phyloP scores from a whole-genome alignment of 2,113 vertebrate genomes.

The Nesoenas mayeri region DNA sequence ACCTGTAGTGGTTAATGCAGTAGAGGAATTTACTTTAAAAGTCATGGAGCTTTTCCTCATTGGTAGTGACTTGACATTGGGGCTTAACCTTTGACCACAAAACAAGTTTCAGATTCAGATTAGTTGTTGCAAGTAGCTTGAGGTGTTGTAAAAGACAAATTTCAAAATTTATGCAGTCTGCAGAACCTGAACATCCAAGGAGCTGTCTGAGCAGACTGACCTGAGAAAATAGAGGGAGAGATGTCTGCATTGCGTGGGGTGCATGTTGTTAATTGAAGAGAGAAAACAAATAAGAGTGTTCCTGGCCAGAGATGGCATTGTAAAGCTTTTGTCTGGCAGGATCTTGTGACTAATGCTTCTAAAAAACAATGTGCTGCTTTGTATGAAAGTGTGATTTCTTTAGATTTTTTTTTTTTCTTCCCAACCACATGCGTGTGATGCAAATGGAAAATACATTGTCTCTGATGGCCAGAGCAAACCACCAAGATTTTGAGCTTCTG shows the following conservation, averaged over 20 bases:
- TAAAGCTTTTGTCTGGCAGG: not conserved
- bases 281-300: not conserved
- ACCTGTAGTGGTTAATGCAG: not conserved
- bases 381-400: not conserved
- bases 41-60: not conserved
- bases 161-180: not conserved
- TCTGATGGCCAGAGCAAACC: not conserved
- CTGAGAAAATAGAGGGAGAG: not conserved
- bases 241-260: not conserved
- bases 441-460: not conserved
- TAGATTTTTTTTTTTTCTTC: not conserved
- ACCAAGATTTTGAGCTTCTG: not conserved
- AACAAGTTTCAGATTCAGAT: not conserved
- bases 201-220: not conserved
- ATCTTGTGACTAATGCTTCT: not conserved
- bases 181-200: not conserved
- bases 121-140: not conserved
- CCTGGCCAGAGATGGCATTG: not conserved
- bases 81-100: not conserved
- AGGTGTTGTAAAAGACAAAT: not conserved
- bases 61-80: fast-evolving
- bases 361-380: not conserved
- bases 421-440: not conserved
- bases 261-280: not conserved
- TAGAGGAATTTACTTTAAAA: not conserved